Evolutionary conservation across 2,888 invertebrate species (phyloP).

Genomic region (Chrysodeixis includens): DNA sequence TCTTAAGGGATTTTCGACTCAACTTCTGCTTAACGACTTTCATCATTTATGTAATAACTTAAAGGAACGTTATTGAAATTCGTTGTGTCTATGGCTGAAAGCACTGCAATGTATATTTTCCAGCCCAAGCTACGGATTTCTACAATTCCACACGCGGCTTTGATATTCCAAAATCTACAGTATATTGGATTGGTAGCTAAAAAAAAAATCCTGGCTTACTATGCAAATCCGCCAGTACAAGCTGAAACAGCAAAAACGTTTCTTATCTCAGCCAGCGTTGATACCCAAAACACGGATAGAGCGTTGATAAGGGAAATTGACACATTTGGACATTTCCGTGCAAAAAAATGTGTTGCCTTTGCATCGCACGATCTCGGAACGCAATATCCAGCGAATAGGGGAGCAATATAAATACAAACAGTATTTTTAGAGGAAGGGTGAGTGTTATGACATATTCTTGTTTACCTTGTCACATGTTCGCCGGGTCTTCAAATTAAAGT

Average conservation of each 20-base stretch:
- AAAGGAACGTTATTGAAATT: too few species aligned
- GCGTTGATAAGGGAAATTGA: slow-evolving; percentile 4
- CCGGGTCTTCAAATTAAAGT: neutral
- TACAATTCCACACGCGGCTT: too few species aligned
- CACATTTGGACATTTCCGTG: neutral
- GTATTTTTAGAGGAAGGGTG: slow-evolving; percentile 5
- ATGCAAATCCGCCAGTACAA: neutral
- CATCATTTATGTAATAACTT: too few species aligned
- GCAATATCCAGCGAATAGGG: neutral
- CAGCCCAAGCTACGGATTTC: too few species aligned
- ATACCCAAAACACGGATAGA: slow-evolving; percentile 1
- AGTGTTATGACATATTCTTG: slow-evolving; percentile 2
- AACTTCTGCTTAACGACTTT: too few species aligned
- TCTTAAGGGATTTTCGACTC: neutral
- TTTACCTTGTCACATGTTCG: neutral
- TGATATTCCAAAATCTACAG: too few species aligned
- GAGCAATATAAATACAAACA: slow-evolving; percentile 1
- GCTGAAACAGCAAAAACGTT: neutral
- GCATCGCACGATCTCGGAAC: neutral
- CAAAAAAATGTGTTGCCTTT: neutral
- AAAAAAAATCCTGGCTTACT: neutral
- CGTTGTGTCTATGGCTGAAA: too few species aligned
- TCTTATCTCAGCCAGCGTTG: neutral
- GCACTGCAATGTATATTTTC: too few species aligned
- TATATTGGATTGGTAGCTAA: too few species aligned